These are phyloP conservation scores for Panopea generosa DNA, from an alignment of 2,888 invertebrate species.

Conservation along the genomic window DNA sequence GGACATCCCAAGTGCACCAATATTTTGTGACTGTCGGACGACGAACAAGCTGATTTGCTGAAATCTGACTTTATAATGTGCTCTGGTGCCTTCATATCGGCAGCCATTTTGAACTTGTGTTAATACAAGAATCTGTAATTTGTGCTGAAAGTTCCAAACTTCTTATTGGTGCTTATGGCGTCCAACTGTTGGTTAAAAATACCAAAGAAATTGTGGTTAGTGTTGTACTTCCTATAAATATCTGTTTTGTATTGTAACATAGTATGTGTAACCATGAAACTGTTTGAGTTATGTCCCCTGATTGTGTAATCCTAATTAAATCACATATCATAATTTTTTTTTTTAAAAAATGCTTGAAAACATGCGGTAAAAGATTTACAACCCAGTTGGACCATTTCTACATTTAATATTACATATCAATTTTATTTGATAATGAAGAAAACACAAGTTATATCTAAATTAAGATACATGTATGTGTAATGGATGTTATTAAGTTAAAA, in stretches of 20 bases:
- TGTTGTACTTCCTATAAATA: slow-evolving; percentile 5
- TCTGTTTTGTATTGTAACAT: too few species aligned
- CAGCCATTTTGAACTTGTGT: slow-evolving; percentile 26
- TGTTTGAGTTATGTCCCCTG: too few species aligned
- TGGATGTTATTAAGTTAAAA: too few species aligned
- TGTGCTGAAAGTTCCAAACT: slow-evolving; percentile 27
- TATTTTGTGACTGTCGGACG: neutral
- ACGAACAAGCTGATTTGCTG: neutral
- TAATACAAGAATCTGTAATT: slow-evolving; percentile 38
- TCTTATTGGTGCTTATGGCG: slow-evolving; percentile 10
- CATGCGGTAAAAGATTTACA: neutral
- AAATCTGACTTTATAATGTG: neutral
- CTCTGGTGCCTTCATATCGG: slow-evolving; percentile 25
- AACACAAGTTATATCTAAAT: too few species aligned
- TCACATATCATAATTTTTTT: too few species aligned
- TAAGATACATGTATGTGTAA: too few species aligned
- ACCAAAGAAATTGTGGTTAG: slow-evolving; percentile 18
- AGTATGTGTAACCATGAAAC: too few species aligned
- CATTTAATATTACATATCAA: too few species aligned
- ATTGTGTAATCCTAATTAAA: too few species aligned
- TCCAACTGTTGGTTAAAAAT: slow-evolving; percentile 1
- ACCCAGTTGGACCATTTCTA: too few species aligned
- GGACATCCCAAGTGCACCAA: neutral
- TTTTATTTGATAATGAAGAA: too few species aligned
- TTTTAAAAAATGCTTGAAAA: neutral